Conservation (phyloP, 2,113 vertebrate species). For the Catharus minimus region DNA sequence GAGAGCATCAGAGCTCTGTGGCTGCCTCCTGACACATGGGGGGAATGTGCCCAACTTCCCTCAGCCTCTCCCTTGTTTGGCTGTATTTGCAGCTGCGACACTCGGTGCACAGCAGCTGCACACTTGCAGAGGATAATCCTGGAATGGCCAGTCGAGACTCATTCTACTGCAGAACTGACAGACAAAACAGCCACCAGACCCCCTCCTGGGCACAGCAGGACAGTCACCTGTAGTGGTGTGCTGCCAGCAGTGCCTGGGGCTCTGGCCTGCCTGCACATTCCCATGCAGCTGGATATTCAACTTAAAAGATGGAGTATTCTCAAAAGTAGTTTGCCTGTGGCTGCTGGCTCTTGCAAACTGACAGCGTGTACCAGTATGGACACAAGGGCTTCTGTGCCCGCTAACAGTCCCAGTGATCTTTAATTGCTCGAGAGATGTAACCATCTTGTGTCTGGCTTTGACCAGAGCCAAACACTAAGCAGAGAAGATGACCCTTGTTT, state of each 20-base stretch:
- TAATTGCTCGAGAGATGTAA: not conserved
- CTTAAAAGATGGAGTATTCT: not conserved
- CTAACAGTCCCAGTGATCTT: no score
- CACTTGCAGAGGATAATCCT: not conserved
- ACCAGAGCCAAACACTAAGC: not conserved
- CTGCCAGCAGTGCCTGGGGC: not conserved
- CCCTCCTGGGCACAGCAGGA: not conserved
- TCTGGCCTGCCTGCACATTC: not conserved
- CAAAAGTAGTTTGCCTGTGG: not conserved
- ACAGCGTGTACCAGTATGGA: no score
- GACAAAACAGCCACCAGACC: not conserved
- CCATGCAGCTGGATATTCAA: not conserved
- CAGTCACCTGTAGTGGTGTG: no score
- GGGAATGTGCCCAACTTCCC: not conserved
- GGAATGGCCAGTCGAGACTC: not conserved
- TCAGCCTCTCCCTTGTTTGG: not conserved
- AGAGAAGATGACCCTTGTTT: not conserved
- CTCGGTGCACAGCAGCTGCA: not conserved
- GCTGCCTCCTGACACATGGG: fast-evolving
- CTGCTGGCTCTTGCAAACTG: no score
- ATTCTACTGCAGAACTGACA: not conserved
- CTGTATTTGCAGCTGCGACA: not conserved
- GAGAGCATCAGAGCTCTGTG: not conserved
- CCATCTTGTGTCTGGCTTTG: not conserved
- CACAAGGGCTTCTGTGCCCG: no score